Percentiles rank a stretch among this genome's conserved stretches.
These are phyloP conservation scores for Nipponia nippon DNA, from an alignment of 2,113 vertebrate genomes.

Conservation along the genomic window DNA sequence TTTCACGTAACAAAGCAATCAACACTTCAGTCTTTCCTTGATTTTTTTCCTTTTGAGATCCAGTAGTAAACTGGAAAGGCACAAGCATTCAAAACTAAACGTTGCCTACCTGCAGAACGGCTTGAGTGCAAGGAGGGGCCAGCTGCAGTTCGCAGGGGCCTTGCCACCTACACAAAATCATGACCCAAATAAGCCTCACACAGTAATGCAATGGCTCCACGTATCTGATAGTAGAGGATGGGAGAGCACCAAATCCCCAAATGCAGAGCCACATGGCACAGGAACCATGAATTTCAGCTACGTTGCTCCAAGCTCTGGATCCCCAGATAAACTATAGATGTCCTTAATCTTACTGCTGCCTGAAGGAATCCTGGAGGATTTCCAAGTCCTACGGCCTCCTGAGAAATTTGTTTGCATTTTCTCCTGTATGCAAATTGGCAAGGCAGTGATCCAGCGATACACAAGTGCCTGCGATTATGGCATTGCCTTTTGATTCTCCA, in stretches of 20 bases:
- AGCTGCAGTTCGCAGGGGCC: neutral
- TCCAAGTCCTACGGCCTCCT: neutral
- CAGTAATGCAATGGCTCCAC: neutral
- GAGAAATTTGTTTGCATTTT: slow-evolving; percentile 11
- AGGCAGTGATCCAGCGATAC: neutral
- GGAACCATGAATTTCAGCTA: neutral
- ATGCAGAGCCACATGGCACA: neutral
- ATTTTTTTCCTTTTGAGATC: neutral
- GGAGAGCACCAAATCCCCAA: neutral
- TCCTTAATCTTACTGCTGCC: neutral
- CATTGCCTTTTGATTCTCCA: neutral
- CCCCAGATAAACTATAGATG: neutral
- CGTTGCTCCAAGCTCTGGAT: neutral
- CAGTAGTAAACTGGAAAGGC: neutral
- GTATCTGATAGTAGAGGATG: neutral
- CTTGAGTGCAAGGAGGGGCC: neutral
- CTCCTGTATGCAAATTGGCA: neutral
- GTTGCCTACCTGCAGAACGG: neutral
- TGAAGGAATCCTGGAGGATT: slow-evolving; percentile 18
- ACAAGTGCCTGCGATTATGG: neutral
- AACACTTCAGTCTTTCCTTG: neutral
- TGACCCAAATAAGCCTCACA: neutral
- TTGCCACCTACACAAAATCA: neutral
- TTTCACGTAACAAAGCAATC: neutral
- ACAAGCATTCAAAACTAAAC: neutral